Evolutionary conservation across 1,140 invertebrate genomes (phyloP).

Genomic region (Ectropis grisescens): DNA sequence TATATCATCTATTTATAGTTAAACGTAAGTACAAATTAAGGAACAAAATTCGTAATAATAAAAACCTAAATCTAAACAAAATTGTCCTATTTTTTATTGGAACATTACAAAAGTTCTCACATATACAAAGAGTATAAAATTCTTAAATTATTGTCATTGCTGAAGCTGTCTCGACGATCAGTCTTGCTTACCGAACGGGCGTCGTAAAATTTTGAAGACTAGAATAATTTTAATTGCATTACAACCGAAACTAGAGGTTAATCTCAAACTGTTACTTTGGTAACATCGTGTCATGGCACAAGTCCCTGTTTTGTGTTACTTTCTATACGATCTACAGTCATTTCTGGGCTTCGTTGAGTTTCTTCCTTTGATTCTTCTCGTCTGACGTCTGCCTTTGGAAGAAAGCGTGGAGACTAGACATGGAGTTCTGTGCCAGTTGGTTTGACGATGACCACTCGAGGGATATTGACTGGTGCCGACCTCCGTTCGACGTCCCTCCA

Average conservation of each 20-base stretch:
- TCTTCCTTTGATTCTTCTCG: constrained; percentile 67
- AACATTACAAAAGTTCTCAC: too few species aligned
- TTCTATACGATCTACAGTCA: constrained; percentile 25
- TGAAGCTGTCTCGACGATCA: too few species aligned
- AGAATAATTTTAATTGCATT: constrained; percentile 6
- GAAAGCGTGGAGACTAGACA: constrained; percentile 78
- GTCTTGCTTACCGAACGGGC: constrained; percentile 9
- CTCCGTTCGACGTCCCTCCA: constrained; percentile 50
- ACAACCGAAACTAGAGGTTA: constrained; percentile 10
- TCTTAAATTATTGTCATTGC: too few species aligned
- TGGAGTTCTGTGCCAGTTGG: constrained; percentile 69
- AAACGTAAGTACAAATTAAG: constrained; percentile 49
- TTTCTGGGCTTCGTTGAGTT: constrained; percentile 32
- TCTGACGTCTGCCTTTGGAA: constrained; percentile 74
- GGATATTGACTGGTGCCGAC: constrained; percentile 71
- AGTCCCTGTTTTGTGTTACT: constrained; percentile 17
- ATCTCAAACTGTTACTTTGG: constrained; percentile 56
- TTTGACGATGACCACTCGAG: constrained; percentile 71
- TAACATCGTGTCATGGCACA: constrained; percentile 63
- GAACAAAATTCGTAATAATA: constrained; percentile 21
- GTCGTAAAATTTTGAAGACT: constrained; percentile 11
- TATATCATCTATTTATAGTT: constrained; percentile 31
- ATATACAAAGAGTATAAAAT: too few species aligned
- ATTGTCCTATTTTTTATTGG: too few species aligned
- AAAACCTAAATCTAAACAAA: too few species aligned